Evolutionary conservation across 2,888 invertebrate species (phyloP), one percentile per base, ranked within the genome.

Genomic region (Xylocampa areola): DNA sequence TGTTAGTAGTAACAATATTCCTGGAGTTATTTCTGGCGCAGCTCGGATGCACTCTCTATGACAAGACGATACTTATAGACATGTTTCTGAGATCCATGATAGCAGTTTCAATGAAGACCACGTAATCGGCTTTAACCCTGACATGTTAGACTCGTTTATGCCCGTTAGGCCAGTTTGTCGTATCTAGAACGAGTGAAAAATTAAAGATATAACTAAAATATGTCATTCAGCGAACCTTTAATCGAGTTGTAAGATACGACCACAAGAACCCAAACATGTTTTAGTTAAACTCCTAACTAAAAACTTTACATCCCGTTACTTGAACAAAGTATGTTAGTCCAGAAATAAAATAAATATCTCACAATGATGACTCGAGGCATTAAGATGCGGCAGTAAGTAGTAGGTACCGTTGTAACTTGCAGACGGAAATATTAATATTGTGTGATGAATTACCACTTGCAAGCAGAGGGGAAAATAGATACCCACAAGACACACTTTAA

Each of bases 361-460:
- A 52, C 68, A 53, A 49, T 53, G 52, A 64, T 44, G 47, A 40
- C 37, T 16, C 17, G 41, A 35, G 35, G 16, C 44, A 55, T 41
- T 66, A 43, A 59, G 50, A 52, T 49, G 39, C 48, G 14, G 54
- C 32, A 52, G 44, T 45, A 43, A 53, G 50, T 36, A 49, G 61
- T 21, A 21, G 21, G 21, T 74, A 55, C 73, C 77, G 75, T 77
- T 77, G 66, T 43, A 61, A 68, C 35, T 35, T 65, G 61, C 77
- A 66, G 60, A 71, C 77, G 65, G 68, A 75, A 76, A 74, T 74
- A 74, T 65, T 77, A 77, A 77, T 74, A 68, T 51, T 32, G 41
- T 49, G 25, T 68, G 64, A 74, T 68, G 60, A 71, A 74, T 58
- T 50, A 49, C 54, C 55, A 61, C 63, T 58, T 58, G 60, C 54